Evolutionary conservation across 2,888 invertebrate genomes (phyloP).

Genomic region (Hydropsyche betteni): DNA sequence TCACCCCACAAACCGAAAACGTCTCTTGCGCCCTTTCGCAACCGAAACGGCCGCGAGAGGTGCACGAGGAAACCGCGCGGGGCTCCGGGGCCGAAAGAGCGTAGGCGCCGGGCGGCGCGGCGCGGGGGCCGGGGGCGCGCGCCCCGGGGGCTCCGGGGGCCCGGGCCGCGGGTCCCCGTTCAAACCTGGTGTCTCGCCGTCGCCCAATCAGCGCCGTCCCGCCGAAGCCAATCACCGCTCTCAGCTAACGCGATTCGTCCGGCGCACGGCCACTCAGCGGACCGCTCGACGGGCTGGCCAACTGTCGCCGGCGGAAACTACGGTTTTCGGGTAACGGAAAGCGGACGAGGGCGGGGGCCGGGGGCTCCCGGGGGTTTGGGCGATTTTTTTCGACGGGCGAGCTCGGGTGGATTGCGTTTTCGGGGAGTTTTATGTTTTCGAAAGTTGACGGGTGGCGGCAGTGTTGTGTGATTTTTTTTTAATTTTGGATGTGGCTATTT

Average conservation of each 20-base stretch:
- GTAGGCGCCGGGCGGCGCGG: background rate
- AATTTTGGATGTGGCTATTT: no score
- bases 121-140: background rate
- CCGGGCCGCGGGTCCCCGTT: slow-evolving; percentile 31
- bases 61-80: no score
- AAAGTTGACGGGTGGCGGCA: no score
- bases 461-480: no score
- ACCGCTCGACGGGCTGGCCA: background rate
- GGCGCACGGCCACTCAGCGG: slow-evolving; percentile 62
- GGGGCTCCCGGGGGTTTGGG: no score
- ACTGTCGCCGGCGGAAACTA: background rate
- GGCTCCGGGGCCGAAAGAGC: background rate
- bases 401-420: no score
- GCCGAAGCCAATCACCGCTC: slow-evolving; percentile 68
- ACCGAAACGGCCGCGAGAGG: no score
- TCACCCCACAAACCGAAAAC: no score
- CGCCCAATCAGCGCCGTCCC: slow-evolving; percentile 64
- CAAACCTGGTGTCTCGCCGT: slow-evolving; percentile 52
- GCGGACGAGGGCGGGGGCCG: no score
- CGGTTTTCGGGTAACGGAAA: background rate
- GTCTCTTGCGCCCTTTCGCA: no score
- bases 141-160: background rate
- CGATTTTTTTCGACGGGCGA: no score
- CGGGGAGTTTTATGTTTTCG: no score
- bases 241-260: slow-evolving; percentile 69